These are phyloP conservation scores for Acanthurus lineatus DNA, from an alignment of 2,797 vertebrate genomes.

Conservation along the genomic window DNA sequence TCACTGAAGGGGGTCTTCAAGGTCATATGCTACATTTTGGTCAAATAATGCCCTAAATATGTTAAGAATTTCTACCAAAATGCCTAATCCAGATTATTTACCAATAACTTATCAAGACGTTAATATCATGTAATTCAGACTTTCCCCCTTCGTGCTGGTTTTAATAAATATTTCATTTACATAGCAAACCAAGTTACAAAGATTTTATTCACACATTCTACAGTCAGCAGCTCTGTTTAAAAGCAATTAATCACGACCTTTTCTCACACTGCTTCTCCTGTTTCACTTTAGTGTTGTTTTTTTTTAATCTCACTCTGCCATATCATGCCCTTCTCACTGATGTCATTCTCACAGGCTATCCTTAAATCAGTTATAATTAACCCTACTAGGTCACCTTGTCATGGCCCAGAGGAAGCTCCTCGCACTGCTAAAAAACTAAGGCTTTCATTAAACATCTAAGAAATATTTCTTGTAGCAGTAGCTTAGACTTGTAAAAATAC, in stretches of 20 bases:
- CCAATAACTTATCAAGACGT: no score
- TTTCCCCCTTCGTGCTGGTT: no score
- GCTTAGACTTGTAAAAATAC: not conserved
- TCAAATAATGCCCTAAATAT: no score
- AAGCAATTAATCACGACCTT: not conserved
- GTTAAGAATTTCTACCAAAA: no score
- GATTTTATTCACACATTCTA: not conserved
- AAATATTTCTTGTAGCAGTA: conserved; percentile 39
- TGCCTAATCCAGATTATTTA: no score
- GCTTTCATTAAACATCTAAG: conserved; percentile 55
- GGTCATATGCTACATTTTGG: no score
- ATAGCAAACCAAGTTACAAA: not conserved
- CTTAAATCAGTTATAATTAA: conserved; percentile 10
- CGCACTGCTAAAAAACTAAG: conserved; percentile 21
- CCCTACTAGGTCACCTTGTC: conserved; percentile 28
- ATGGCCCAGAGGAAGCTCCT: conserved; percentile 6
- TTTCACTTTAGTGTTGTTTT: not conserved
- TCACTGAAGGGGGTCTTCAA: no score
- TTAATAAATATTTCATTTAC: not conserved
- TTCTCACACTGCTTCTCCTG: not conserved
- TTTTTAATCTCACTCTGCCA: not conserved
- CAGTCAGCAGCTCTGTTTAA: not conserved
- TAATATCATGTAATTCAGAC: no score
- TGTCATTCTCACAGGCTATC: not conserved
- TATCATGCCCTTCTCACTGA: not conserved